phyloP scores from a whole-genome alignment of 64 coral and sea anemone species.

The Montipora capricornis region DNA sequence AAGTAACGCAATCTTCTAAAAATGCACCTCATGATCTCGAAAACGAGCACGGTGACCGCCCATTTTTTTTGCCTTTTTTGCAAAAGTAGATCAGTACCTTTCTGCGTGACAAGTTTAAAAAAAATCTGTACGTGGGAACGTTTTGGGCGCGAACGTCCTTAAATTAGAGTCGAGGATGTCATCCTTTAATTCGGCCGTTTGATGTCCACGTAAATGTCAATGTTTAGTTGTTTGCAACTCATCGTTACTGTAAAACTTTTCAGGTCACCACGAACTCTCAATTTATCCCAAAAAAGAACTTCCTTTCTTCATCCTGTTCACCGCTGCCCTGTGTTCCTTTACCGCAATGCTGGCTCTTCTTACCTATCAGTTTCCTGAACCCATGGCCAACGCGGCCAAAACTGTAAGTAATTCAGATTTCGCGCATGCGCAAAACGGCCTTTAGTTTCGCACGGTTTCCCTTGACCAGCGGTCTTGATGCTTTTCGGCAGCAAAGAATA shows the following conservation, averaged over 20 bases:
- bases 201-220: neutral
- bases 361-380: slow-evolving; percentile 96
- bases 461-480: too few species aligned
- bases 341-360: slow-evolving; percentile 97
- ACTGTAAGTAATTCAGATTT: slow-evolving; percentile 65
- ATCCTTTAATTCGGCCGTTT: neutral
- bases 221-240: neutral
- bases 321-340: slow-evolving; percentile 96
- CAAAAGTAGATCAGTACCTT: too few species aligned
- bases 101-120: too few species aligned
- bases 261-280: slow-evolving; percentile 91
- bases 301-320: slow-evolving; percentile 98
- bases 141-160: too few species aligned
- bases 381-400: slow-evolving; percentile 92
- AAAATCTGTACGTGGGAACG: too few species aligned
- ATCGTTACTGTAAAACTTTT: neutral
- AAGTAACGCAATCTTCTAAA: too few species aligned
- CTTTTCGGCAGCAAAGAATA: too few species aligned
- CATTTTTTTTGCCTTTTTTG: too few species aligned
- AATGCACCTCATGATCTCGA: too few species aligned
- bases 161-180: too few species aligned
- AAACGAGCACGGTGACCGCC: too few species aligned
- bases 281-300: slow-evolving; percentile 99
- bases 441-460: too few species aligned
- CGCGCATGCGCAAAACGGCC: neutral